Conservation (phyloP, 1,140 invertebrate species). For the Diabrotica virgifera region DNA sequence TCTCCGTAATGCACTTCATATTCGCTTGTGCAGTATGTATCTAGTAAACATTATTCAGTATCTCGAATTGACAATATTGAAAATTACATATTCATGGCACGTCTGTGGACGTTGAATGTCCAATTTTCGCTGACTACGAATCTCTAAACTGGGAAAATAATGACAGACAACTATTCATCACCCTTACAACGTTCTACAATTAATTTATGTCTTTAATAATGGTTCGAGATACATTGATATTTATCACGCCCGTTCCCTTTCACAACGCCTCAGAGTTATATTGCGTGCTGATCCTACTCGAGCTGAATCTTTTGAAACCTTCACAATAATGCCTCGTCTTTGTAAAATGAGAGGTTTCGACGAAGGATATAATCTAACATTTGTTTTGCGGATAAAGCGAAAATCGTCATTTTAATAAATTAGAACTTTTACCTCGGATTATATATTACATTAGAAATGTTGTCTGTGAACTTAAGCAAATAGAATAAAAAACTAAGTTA, state of each 20-base stretch:
- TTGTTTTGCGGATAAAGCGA: neutral
- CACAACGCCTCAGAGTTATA: neutral
- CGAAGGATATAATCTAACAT: neutral
- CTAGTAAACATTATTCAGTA: conserved; percentile 1
- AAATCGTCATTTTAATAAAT: no score
- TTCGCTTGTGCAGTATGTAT: neutral
- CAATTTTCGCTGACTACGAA: neutral
- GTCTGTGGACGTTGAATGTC: neutral
- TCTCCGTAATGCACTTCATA: neutral
- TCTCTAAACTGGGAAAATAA: neutral
- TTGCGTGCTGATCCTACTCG: neutral
- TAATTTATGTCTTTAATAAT: conserved; percentile 3
- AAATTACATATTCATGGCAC: neutral
- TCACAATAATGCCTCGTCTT: neutral
- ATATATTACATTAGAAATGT: no score
- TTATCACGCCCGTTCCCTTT: conserved; percentile 1
- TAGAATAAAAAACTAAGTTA: no score
- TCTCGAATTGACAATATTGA: conserved; percentile 2
- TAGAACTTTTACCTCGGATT: no score
- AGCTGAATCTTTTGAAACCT: neutral
- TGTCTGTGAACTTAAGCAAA: no score
- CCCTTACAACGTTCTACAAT: conserved; percentile 2
- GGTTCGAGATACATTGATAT: conserved; percentile 1
- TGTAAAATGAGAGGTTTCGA: neutral
- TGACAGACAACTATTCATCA: conserved; percentile 2